Base-by-base conservation (phyloP, 2,888 invertebrate genomes). In the Lymantria monacha region DNA sequence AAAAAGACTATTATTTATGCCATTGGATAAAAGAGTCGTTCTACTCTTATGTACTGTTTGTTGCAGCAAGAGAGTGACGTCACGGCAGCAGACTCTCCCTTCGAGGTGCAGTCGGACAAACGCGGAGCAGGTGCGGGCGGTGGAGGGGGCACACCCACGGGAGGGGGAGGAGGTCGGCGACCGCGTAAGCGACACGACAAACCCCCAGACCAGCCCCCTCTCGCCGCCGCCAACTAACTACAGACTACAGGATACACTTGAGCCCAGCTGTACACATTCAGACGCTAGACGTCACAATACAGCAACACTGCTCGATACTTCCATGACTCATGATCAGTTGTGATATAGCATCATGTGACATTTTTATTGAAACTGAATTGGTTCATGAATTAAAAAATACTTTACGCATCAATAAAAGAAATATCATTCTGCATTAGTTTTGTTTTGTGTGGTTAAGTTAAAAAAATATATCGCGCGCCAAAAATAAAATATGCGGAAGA, bases 91-190 rank as follows among this genome's bases (percentile, higher is more conserved):
- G 93, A 92, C 66, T 92, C 93, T 0, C 87, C 92, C 9, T 92
- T 93, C 70, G 94, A 94, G 61, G 83, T 90, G 66, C 89, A 91
- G 55, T 78, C 85, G 2, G 94, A 93, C 69, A 94, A 94, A 80
- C 92, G 94, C 51, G 90, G 92, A 70, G 93, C 75, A 79, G 88
- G 55, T 62, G 92, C 62, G 83, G 92, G 55, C 76, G 91, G 92
- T 49, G 87, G 88, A 62, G 93, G 65, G 9, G 90, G 86, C 33
- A 89, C 87, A 5, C 78, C 89, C 22, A 91, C 63, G 59, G 92
- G 42, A 75, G 89, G 92, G 12, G 90, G 89, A 2, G 80, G 91
- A 42, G 91, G 92, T 83, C 79, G 82, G 7, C 76, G 85, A 12
- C 75, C 81, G 37, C 80, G 83, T 69, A 81, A 78, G 73, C 75